Conservation (phyloP, 2,888 invertebrate species). For the Cheilosia urbana region DNA sequence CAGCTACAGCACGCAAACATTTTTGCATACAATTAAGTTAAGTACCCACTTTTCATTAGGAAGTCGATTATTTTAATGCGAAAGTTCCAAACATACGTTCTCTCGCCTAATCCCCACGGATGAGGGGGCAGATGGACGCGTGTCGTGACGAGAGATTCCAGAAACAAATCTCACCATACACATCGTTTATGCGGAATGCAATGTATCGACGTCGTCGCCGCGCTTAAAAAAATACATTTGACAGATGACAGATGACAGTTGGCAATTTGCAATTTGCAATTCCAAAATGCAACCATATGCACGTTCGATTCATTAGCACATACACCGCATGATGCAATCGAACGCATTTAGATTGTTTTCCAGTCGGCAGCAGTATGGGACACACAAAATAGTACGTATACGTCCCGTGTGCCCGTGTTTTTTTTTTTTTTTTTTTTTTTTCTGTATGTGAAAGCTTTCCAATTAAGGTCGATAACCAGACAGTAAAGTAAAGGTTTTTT, state of each 20-base stretch:
- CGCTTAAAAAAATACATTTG: slow-evolving; percentile 36
- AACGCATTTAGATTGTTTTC: slow-evolving; percentile 68
- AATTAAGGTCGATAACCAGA: slow-evolving; percentile 59
- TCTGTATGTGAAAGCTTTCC: slow-evolving; percentile 10
- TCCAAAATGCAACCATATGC: slow-evolving; percentile 70
- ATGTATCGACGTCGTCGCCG: slow-evolving; percentile 16
- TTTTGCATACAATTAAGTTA: slow-evolving; percentile 37
- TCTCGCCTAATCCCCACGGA: too few relatives aligned
- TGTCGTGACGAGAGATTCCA: slow-evolving; percentile 38
- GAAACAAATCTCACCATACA: slow-evolving; percentile 49
- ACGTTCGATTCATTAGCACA: slow-evolving; percentile 67
- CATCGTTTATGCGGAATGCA: slow-evolving; percentile 58
- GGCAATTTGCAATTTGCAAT: slow-evolving; percentile 72
- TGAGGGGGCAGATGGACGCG: slow-evolving; percentile 10
- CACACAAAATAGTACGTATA: slow-evolving; percentile 42
- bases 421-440: neutral
- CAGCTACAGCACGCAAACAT: neutral
- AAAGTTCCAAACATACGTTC: slow-evolving; percentile 22
- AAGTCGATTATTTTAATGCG: slow-evolving; percentile 55
- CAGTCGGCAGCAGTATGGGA: neutral
- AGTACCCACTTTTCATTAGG: slow-evolving; percentile 28
- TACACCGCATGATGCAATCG: slow-evolving; percentile 69
- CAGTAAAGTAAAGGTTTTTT: slow-evolving; percentile 3
- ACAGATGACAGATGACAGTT: slow-evolving; percentile 69
- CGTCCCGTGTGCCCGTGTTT: slow-evolving; percentile 35